Base-by-base conservation (phyloP, 2,797 vertebrate species). In the Chaetophractus vellerosus region DNA sequence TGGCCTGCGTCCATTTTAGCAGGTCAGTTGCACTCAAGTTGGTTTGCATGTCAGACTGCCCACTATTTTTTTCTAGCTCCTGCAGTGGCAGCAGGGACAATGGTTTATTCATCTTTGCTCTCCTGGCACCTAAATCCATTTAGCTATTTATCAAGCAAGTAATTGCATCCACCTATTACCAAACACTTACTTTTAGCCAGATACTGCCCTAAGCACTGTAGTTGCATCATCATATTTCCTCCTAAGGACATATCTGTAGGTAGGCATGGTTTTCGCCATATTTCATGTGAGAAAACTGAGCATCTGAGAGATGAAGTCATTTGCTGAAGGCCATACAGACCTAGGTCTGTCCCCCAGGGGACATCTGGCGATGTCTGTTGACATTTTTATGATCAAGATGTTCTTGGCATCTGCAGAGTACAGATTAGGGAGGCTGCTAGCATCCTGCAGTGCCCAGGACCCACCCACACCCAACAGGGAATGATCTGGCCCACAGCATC, bases 161-260 rank as follows among this genome's bases (percentile, higher is more conserved):
- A 36, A 63, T 5, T 18, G 26, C 38, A 18, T 16, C n/a, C 6
- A 2, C 21, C 45, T 92, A 48, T 57, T 33, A 12, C 19, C 5
- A 33, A 88, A n/a, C 10, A 5, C 36, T 57, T 50, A 11, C 3
- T 52, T 45, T 45, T 16, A 4, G 24, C 63, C 79, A 36, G 41
- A 45, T 18, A 12, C 9, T 10, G 55, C 24, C 21, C 84, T 41
- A 3, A 23, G 48, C 36, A 9, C 50, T 55, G 21, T 4, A 0
- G 31, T 0, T 48, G 5, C 9, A 8, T 24, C 63, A 2, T n/a
- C 28, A 0, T 8, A 6, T 28, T 48, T n/a, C 16, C 9, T 21
- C 26, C 38, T 90, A 36, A 6, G 4, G 5, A 55, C 55, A 6
- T 55, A 6, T 19, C 55, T 19, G 19, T 55, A 21, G 33, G 61